Percentiles rank a stretch among this genome's conserved stretches.
These are phyloP conservation scores for Callosobruchus maculatus DNA, from an alignment of 2,888 invertebrate species.

Conservation along the genomic window DNA sequence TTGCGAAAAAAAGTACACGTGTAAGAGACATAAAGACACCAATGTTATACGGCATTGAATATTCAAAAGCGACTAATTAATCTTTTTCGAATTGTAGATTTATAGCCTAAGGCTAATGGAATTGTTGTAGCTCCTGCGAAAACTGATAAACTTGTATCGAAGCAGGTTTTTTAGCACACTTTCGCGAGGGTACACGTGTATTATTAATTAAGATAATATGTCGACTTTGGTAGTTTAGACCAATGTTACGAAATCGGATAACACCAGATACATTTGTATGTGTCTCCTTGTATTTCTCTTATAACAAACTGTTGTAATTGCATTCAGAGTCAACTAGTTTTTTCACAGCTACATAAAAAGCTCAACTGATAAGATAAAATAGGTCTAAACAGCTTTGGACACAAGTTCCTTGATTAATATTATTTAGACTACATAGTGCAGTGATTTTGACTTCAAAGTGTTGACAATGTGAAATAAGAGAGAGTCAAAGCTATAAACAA, in stretches of 20 bases:
- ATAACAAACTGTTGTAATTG: too few species aligned
- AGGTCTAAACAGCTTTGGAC: too few species aligned
- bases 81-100: background rate
- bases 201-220: background rate
- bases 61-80: background rate
- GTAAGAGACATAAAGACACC: background rate
- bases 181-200: background rate
- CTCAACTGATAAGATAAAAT: too few species aligned
- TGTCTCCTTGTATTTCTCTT: too few species aligned
- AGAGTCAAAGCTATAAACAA: too few species aligned
- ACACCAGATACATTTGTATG: background rate
- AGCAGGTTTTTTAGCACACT: background rate
- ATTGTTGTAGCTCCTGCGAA: background rate
- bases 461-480: too few species aligned
- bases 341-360: too few species aligned
- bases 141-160: background rate
- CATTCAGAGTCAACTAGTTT: too few species aligned
- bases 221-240: background rate
- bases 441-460: too few species aligned
- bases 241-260: background rate
- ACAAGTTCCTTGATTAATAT: too few species aligned
- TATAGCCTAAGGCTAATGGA: background rate
- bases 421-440: too few species aligned
- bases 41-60: background rate
- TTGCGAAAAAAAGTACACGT: too few species aligned